Percentiles rank a stretch among this genome's conserved stretches.
phyloP scores from a whole-genome alignment of 1,140 invertebrate species.

The Ceratosolen fusciceps region DNA sequence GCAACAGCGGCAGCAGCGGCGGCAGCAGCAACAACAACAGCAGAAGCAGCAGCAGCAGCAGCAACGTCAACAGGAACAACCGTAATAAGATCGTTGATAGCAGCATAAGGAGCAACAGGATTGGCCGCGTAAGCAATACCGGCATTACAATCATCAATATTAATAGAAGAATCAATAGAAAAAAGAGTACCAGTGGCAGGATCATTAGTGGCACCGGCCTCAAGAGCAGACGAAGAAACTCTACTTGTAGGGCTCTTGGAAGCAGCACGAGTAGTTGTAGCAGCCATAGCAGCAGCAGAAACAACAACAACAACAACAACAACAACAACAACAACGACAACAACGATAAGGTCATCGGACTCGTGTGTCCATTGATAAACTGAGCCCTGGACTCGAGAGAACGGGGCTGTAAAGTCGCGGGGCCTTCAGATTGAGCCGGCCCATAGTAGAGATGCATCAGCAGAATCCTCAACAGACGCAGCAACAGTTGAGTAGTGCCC shows the following conservation, averaged over 20 bases:
- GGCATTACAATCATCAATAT: too few relatives aligned
- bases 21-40: conserved; percentile 42
- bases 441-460: conserved; percentile 40
- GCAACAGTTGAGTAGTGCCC: conserved; percentile 57
- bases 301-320: neutral
- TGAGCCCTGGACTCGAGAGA: neutral
- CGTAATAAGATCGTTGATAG: neutral
- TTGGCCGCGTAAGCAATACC: too few relatives aligned
- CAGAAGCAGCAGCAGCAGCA: neutral
- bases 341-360: neutral
- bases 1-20: neutral
- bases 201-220: too few relatives aligned
- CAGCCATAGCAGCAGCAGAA: conserved; percentile 42
- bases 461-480: conserved; percentile 62
- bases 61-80: neutral
- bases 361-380: conserved; percentile 23
- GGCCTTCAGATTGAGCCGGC: conserved; percentile 22
- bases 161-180: too few relatives aligned
- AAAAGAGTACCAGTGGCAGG: too few relatives aligned
- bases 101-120: too few relatives aligned
- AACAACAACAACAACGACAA: neutral
- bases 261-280: neutral
- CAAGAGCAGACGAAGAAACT: conserved; percentile 49
- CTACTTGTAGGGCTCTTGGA: too few relatives aligned
- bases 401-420: neutral